These are phyloP conservation scores for Malthinus flaveolus DNA, from an alignment of 2,888 invertebrate genomes.

Conservation along the genomic window DNA sequence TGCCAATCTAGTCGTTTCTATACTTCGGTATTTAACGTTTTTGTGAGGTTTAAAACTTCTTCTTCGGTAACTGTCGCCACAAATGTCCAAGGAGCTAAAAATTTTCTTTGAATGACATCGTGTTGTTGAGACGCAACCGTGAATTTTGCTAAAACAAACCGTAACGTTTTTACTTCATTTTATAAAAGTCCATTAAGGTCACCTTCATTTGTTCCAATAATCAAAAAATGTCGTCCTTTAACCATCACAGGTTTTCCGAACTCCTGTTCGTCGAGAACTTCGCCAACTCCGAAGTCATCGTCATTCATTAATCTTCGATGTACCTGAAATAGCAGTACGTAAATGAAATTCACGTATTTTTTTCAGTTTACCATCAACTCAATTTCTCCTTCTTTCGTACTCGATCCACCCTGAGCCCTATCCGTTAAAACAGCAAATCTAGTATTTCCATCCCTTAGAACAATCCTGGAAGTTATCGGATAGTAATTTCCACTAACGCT, in stretches of 20 bases:
- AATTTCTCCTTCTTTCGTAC: constrained; percentile 71
- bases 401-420: constrained; percentile 80
- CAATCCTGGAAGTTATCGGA: constrained; percentile 84
- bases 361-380: constrained; percentile 70
- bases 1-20: neutral
- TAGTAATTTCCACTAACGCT: constrained; percentile 89
- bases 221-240: neutral
- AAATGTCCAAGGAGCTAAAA: constrained; percentile 49
- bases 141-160: constrained; percentile 36
- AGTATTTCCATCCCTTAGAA: constrained; percentile 60
- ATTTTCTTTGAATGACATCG: constrained; percentile 56
- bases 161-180: no score
- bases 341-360: constrained; percentile 18
- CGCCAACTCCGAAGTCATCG: constrained; percentile 3
- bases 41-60: neutral
- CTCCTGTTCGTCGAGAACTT: constrained; percentile 2
- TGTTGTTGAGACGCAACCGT: constrained; percentile 51
- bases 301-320: constrained; percentile 4
- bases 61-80: constrained; percentile 50
- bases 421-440: constrained; percentile 70
- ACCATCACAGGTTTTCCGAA: neutral
- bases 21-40: constrained; percentile 7
- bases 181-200: neutral
- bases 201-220: neutral
- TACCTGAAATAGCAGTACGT: constrained; percentile 52